Conservation (phyloP, 2,113 vertebrate genomes). For the Rhinolophus ferrumequinum region DNA sequence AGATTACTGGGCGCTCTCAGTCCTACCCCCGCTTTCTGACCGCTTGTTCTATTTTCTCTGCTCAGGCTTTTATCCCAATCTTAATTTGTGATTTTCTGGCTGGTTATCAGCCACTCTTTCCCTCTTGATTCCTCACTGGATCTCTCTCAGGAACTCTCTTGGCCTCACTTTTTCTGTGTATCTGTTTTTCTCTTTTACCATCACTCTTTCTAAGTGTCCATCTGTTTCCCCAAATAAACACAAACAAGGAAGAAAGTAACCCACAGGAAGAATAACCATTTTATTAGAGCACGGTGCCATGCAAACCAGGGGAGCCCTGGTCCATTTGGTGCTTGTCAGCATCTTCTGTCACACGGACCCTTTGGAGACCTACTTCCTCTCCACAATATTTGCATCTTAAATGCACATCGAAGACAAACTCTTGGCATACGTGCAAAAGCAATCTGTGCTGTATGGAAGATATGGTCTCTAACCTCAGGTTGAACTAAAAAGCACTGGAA, state of each 20-base stretch:
- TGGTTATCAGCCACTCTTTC: neutral
- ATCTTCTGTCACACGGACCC: neutral
- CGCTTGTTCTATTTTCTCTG: neutral
- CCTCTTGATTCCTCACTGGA: neutral
- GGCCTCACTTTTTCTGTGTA: neutral
- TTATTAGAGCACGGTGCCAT: neutral
- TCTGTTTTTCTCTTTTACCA: conserved; percentile 25
- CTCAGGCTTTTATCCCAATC: neutral
- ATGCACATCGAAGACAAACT: conserved; percentile 39
- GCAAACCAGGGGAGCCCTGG: neutral
- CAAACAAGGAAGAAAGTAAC: conserved; percentile 1
- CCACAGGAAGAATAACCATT: neutral
- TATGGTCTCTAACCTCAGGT: conserved; percentile 72
- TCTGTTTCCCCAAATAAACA: neutral
- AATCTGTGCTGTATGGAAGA: conserved; percentile 39
- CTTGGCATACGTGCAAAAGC: conserved; percentile 55
- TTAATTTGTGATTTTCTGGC: neutral
- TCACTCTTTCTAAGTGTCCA: neutral
- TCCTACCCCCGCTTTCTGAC: neutral
- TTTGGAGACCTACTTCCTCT: neutral
- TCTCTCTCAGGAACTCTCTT: neutral
- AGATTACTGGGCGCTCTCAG: neutral
- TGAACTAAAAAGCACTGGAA: conserved; percentile 69
- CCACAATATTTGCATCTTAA: conserved; percentile 38
- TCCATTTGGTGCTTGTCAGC: neutral